Conservation (phyloP, 2,797 vertebrate species). For the Lacerta viridis region DNA sequence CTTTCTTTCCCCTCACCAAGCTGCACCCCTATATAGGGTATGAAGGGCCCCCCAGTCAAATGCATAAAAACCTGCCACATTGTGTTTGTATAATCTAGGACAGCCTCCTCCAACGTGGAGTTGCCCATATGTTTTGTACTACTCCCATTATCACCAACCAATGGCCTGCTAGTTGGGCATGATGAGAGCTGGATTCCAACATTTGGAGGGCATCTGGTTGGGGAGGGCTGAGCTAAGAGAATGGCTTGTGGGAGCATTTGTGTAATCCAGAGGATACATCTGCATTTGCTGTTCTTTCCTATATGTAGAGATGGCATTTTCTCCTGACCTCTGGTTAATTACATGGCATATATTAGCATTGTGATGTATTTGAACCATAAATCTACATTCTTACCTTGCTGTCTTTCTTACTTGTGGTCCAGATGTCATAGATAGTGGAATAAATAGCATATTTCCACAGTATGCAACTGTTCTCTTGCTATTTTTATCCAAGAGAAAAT, state of each 20-base stretch:
- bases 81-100: neutral
- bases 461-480: neutral
- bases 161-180: neutral
- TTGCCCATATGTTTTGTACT: neutral
- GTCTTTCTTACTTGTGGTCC: neutral
- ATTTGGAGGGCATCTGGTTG: neutral
- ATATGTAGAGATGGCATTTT: rapidly evolving
- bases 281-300: neutral
- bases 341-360: neutral
- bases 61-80: neutral
- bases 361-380: neutral
- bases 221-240: neutral
- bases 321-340: neutral
- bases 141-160: neutral
- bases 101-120: neutral
- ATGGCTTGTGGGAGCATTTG: neutral
- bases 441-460: neutral
- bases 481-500: neutral
- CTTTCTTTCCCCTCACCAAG: neutral
- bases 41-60: neutral
- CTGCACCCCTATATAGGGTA: neutral
- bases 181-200: neutral
- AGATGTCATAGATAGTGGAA: neutral
- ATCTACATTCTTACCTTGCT: neutral
- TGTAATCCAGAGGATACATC: neutral